Conservation (phyloP, 1,140 invertebrate species). For the Apis cerana region DNA sequence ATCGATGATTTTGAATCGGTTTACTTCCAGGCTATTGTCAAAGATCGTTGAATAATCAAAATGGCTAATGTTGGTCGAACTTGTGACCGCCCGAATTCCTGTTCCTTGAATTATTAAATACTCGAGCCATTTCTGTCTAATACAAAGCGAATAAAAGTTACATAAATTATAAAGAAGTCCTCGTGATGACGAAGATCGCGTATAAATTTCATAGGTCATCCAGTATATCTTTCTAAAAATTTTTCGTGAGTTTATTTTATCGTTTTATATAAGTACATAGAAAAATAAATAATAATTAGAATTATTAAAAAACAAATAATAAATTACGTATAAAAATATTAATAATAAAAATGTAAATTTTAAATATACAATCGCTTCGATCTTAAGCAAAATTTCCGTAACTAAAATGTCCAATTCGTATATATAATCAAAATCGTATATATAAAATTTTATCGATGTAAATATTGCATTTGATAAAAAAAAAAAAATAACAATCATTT, state of each 20-base stretch:
- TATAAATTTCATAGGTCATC: background rate
- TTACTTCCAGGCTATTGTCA: background rate
- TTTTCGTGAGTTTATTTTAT: background rate
- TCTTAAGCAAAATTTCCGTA: background rate
- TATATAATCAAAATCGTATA: too few relatives aligned
- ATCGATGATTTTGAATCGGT: background rate
- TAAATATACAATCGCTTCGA: background rate
- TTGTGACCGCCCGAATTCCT: background rate
- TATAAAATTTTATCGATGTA: too few relatives aligned
- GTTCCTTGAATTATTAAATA: background rate
- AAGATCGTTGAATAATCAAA: constrained; percentile 19
- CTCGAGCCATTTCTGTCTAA: background rate
- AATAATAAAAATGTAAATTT: background rate
- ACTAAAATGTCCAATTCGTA: background rate
- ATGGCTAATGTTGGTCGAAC: background rate
- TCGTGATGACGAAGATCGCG: background rate
- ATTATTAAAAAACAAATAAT: too few relatives aligned
- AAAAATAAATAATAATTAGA: too few relatives aligned
- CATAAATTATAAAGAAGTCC: background rate
- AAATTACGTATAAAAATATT: background rate
- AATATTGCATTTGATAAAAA: background rate
- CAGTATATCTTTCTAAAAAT: background rate
- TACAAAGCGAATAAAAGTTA: background rate
- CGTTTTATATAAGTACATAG: too few relatives aligned
- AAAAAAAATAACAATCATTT: background rate